Percentiles rank a stretch among this genome's conserved stretches.
Evolutionary conservation across 2,888 invertebrate species (phyloP).

Genomic region (Lacanobia oleracea): DNA sequence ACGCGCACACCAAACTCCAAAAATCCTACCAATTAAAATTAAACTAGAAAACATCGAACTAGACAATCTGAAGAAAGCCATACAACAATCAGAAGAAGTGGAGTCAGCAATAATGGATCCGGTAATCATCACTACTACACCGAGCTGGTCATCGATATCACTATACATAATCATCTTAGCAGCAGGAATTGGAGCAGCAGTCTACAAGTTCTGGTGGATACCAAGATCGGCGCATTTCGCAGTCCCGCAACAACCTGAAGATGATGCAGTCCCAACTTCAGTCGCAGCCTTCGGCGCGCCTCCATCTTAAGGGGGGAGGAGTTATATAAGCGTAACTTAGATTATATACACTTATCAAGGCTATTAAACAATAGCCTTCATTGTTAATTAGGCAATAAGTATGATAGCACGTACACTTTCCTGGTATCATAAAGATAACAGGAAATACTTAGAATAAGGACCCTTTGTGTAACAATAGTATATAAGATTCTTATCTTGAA

Average conservation of each 20-base stretch:
- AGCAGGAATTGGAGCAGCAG: background rate
- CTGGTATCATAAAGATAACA: no score
- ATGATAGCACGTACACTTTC: no score
- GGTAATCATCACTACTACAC: constrained; percentile 1
- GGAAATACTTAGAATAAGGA: no score
- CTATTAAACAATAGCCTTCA: background rate
- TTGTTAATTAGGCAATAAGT: background rate
- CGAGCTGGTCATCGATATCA: constrained; percentile 9
- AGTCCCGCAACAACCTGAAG: constrained; percentile 18
- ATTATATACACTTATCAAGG: no score
- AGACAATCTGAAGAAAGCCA: background rate
- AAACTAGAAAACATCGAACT: background rate
- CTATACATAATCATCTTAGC: background rate
- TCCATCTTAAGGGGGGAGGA: constrained; percentile 27
- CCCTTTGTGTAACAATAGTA: no score
- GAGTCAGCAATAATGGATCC: background rate
- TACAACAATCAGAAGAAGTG: background rate
- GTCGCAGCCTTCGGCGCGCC: constrained; percentile 16
- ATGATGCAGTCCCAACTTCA: background rate
- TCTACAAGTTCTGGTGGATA: constrained; percentile 18
- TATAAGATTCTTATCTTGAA: no score
- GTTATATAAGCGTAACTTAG: constrained; percentile 9
- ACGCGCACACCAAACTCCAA: background rate
- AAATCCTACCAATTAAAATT: background rate
- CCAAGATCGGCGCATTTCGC: background rate